phyloP scores from a whole-genome alignment of 2,113 vertebrate genomes.

The Barbus barbus region DNA sequence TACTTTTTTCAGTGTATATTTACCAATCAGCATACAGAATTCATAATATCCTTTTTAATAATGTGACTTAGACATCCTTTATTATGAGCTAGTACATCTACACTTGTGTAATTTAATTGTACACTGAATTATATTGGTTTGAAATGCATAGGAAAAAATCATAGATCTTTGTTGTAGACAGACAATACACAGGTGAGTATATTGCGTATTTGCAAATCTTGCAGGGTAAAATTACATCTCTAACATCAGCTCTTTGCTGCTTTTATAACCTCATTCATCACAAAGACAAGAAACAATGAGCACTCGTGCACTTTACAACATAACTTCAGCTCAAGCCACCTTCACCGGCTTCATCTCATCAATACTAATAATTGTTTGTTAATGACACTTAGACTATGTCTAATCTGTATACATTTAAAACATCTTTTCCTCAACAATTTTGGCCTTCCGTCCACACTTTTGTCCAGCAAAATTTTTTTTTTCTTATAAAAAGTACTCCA shows the following conservation, averaged over 20 bases:
- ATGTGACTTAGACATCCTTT: too few species aligned
- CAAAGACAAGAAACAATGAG: background rate
- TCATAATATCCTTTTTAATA: too few species aligned
- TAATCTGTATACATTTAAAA: background rate
- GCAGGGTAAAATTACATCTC: background rate
- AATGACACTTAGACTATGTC: background rate
- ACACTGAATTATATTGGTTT: too few species aligned
- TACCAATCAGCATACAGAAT: too few species aligned
- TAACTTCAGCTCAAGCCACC: background rate
- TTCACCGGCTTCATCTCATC: background rate
- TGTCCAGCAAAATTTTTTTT: too few species aligned
- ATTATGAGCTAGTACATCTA: too few species aligned
- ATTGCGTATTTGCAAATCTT: too few species aligned
- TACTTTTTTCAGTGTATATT: too few species aligned
- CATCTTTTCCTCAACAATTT: background rate
- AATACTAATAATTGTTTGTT: background rate
- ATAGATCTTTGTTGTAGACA: background rate
- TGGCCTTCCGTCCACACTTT: background rate
- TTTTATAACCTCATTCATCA: background rate
- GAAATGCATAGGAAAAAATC: background rate
- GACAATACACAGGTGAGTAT: background rate
- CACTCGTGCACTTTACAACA: background rate
- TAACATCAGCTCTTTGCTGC: background rate
- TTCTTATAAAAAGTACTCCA: too few species aligned
- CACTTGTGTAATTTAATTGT: too few species aligned